Evolutionary conservation across 2,113 vertebrate genomes (phyloP).

Genomic region (Bos indicus): DNA sequence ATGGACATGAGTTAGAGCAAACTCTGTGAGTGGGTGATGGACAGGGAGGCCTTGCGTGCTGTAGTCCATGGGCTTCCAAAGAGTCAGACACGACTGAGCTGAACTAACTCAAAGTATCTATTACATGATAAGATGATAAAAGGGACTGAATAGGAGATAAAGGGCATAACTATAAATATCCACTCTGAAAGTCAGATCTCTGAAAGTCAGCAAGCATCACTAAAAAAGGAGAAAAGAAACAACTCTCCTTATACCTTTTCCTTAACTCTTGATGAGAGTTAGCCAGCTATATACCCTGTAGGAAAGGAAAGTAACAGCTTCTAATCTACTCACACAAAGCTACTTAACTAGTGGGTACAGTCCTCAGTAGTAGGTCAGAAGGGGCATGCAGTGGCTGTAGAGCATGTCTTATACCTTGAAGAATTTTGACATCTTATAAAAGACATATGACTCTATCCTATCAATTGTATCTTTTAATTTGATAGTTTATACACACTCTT

Average conservation of each 20-base stretch:
- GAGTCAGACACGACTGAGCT: not conserved
- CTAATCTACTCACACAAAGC: not conserved
- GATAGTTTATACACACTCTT: not conserved
- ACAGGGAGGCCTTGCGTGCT: not conserved
- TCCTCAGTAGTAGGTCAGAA: not conserved
- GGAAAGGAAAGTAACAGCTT: not conserved
- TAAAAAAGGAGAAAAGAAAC: not conserved
- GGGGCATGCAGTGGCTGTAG: not conserved
- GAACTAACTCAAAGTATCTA: not conserved
- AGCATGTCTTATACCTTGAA: not conserved
- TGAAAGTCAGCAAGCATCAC: not conserved
- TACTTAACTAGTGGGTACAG: not conserved
- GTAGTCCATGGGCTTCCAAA: not conserved
- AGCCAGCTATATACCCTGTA: not conserved
- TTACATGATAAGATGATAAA: not conserved
- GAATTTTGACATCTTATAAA: not conserved
- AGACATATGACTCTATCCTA: not conserved
- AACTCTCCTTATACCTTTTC: not conserved
- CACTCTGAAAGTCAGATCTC: not conserved
- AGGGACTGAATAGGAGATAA: not conserved
- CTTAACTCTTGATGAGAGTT: not conserved
- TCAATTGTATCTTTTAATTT: not conserved
- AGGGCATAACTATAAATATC: not conserved
- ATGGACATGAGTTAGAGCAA: not conserved
- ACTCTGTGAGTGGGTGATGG: fast-evolving